Evolutionary conservation across 2,797 vertebrate genomes (phyloP), one percentile per base, ranked within the genome.

Genomic region (Florisuga fusca): DNA sequence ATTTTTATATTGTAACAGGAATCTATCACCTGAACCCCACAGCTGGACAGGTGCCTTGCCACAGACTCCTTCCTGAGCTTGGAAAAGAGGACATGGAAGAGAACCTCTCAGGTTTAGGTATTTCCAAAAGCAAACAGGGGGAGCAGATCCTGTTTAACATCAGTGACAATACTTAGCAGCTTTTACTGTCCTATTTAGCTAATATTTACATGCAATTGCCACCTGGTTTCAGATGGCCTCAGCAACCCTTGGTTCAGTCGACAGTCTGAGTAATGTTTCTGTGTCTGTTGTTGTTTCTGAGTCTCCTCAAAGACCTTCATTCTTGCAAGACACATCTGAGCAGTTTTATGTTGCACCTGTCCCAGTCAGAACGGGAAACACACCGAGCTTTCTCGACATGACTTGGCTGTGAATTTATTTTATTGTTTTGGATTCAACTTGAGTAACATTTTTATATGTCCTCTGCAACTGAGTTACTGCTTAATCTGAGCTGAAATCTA

Each of bases 401-500:
- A 22, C 38, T 53, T 59, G 38, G 33, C 34, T 21, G 16, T 27
- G 31, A 64, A 71, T 87, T 72, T 57, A 64, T 84, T 80, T 83
- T 23, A 20, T 48, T 72, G 18, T 51, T 48, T 26, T 87, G 10
- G 48, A 61, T 62, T 48, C 2, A 2, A 45, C 57, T 9, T 26
- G 22, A 29, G 66, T 63, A 57, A 79, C 20, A 27, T 51, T 74
- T 83, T 77, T 33, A 45, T 33, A 45, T 11, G 17, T 43, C 25
- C 13, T 57, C 7, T 34, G 31, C 11, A 48, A 34, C 22, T 36
- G 33, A 83, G 18, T 34, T 71, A 54, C 45, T 83, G 26, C 26
- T 67, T 84, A 61, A 55, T 61, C 76, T 91, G 34, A 92, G 69
- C 21, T 55, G 77, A 76, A 93, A 68, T 57, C 31, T 45, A 66